Base-by-base conservation (phyloP, 2,797 vertebrate genomes). In the Eulemur rubriventer region DNA sequence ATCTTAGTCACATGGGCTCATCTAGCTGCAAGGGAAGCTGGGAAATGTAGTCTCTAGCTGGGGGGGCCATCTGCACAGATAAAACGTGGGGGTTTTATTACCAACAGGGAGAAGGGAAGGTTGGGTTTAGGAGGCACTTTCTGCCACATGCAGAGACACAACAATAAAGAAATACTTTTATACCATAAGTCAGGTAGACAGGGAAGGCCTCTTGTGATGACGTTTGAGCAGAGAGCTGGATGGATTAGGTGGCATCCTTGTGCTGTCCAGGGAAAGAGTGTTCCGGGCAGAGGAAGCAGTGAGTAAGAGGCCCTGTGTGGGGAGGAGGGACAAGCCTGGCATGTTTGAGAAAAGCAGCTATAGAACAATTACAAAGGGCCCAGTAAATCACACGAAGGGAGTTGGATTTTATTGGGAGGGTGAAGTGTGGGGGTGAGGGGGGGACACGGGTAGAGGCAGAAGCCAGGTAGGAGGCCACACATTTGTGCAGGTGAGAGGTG, bases 391-490 rank as follows among this genome's bases (percentile, higher is more conserved):
- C 6, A 30, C n/a, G 35, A 41, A 35, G 16, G 7, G 14, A 6
- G 3, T 4, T 41, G 35, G 11, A 1, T 30, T 90, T 81, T 35
- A 41, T 48, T 63, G 6, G 30, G 61, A n/a, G 26, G 13, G 35
- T 7, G 12, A 46, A 48, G 35, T 12, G 0, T 22, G 16, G 2
- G 1, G 1, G 12, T 0, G 18, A 1, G 9, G 30, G 18, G 2
- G 4, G 35, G 46, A 13, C 4, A 2, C 24, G 10, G 2, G 6
- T 14, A 6, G 2, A 30, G 24, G 7, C 18, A 20, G 65, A 38
- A 38, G 26, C 50, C 61, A 50, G 46, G 72, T 24, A 50, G 1
- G 7, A 88, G 48, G 46, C 14, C 28, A 46, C 46, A 2, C 4
- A 0, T 46, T 35, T 12, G 38, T 55, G 75, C 65, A 43, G 55